Base-by-base conservation (phyloP, 1,140 invertebrate species). In the Hypsibius dujardini region DNA sequence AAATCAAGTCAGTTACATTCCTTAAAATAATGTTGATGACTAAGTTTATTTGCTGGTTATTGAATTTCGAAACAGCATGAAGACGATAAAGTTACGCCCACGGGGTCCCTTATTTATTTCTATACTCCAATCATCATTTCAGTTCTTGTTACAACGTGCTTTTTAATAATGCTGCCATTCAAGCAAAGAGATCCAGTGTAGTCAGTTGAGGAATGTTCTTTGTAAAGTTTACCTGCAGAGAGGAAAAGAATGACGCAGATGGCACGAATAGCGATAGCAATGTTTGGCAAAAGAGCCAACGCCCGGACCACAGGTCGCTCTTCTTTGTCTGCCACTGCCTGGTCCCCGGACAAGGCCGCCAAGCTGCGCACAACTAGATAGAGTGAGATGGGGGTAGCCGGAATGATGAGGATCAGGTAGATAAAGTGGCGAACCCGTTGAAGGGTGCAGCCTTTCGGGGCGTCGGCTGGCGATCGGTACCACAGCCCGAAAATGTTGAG, bases 351-450 rank as follows among this genome's bases (percentile, higher is more conserved):
- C 50, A 56, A 56, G 50, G 50, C 50, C 7, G 50, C 50, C 50
- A 56, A 56, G n/a, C 50, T 56, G n/a, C 50, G 50, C n/a, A 56
- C 7, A n/a, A 56, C 50, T 12, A 56, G 50, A 56, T 56, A 56
- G 7, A 56, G 50, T n/a, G 50, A 56, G 50, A 56, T 56, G 50
- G 50, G 50, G 7, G 50, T 56, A n/a, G 50, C 50, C 7, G 50
- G 50, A 56, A 56, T 56, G n/a, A 56, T n/a, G 7, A 56, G 50
- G 50, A 56, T 56, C 7, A 56, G 50, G 50, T 12, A 56, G 50
- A 56, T 7, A n/a, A 56, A n/a, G 7, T n/a, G 50, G 50, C n/a
- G 50, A n/a, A 56, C 7, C 50, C 7, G n/a, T 7, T 7, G n/a
- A 56, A 56, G 7, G 50, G 7, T 7, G 50, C 50, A 56, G 50